Evolutionary conservation across 2,888 invertebrate species (phyloP), one percentile per base, ranked within the genome.

Genomic region (Chelonus formosanus): DNA sequence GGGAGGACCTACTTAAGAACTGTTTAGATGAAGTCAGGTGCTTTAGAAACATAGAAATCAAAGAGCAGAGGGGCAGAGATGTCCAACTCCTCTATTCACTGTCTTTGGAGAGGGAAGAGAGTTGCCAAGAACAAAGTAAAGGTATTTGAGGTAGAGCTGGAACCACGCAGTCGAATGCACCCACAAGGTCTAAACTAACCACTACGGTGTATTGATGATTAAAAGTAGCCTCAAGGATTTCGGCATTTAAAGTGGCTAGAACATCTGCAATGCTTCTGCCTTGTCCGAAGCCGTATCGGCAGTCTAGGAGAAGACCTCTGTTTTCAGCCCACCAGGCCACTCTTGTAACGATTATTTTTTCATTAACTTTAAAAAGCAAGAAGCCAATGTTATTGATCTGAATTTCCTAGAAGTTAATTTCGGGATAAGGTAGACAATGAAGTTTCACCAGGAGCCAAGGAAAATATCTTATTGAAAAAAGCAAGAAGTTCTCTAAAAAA

Each of bases 231-330:
- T 47, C 55, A n/a, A 62, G 48, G 7, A 65, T 63, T 47, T 56
- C 58, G 0, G 66, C 48, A 7, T 63, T 45, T 0, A 69, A 32
- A 1, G 66, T 53, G 3, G 65, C 34, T 0, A 68, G 36, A 6
- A 59, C 63, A 36, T 68, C 68, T 1, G 59, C 40, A 7, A 54
- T 57, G 6, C 58, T 65, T 31, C 54, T 56, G 34, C 10, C 7
- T n/a, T 58, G 48, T 2, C 65, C 47, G 10, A 65, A 68, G 3
- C 63, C 63, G 20, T 57, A 66, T 35, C 66, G 54, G 1, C 48
- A 56, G n/a, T n/a, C n/a, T n/a, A n/a, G n/a, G n/a, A n/a, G n/a
- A n/a, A n/a, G n/a, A n/a, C n/a, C n/a, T n/a, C n/a, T n/a, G 5
- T 45, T 40, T 35, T 69, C 66, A 0, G 63, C 4, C 63, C 58